Evolutionary conservation across 2,113 vertebrate genomes (phyloP).

Genomic region (Ailurus styani): DNA sequence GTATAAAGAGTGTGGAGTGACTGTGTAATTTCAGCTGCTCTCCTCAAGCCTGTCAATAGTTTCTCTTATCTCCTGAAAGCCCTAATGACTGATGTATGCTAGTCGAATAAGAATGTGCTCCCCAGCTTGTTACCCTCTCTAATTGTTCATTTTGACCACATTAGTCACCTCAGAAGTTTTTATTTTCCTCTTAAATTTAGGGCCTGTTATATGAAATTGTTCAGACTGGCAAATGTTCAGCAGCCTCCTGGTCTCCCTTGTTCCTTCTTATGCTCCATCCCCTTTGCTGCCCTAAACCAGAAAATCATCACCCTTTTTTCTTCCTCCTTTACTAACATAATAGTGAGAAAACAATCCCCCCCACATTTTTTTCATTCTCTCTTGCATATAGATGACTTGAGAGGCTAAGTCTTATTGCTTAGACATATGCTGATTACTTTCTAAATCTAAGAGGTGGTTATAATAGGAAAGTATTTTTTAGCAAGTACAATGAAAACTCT

Average conservation of each 20-base stretch:
- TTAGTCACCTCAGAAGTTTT: slow-evolving; percentile 32
- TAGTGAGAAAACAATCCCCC: background rate
- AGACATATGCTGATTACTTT: background rate
- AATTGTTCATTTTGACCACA: background rate
- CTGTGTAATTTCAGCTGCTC: slow-evolving; percentile 71
- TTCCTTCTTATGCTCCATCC: background rate
- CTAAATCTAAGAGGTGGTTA: background rate
- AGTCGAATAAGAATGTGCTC: background rate
- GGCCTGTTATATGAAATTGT: background rate
- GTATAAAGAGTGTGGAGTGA: slow-evolving; percentile 53
- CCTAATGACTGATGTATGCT: slow-evolving; percentile 44
- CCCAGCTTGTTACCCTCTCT: slow-evolving; percentile 53
- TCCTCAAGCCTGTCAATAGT: slow-evolving; percentile 33
- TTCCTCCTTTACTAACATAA: background rate
- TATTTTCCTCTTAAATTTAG: slow-evolving; percentile 41
- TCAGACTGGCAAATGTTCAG: background rate
- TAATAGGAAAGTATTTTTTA: background rate
- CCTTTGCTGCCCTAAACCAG: background rate
- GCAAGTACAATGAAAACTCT: background rate
- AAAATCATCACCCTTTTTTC: background rate
- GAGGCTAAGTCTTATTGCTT: background rate
- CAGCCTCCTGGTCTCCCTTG: background rate
- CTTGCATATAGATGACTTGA: background rate
- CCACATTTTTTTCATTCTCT: background rate
- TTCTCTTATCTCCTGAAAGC: slow-evolving; percentile 68